Evolutionary conservation across 1,140 invertebrate species (phyloP), one percentile per base, ranked within the genome.

Genomic region (Agrypnia vestita): DNA sequence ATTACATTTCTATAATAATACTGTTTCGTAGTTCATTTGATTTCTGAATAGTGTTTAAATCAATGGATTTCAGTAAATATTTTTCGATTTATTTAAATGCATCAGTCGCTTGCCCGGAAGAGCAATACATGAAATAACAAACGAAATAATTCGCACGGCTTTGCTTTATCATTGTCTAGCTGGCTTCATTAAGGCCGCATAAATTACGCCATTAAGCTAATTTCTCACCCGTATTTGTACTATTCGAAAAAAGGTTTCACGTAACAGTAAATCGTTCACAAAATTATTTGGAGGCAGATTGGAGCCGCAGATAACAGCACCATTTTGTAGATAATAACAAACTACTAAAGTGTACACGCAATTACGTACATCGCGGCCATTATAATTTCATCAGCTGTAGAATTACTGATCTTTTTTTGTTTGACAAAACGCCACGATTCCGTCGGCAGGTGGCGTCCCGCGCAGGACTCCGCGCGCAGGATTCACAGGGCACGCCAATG

Each of bases 321-420:
- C 79, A 80, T 80, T 83, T 80, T 80, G 49, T 78, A 78, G 78
- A 80, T 83, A 83, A 83, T 83, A 77, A 83, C 82, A 64, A 76
- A 80, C 69, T 71, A 76, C 78, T 69, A 80, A 78, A 74, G 72
- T 80, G 75, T 80, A 76, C 75, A 49, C 75, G 79, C 76, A 80
- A 80, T 83, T 83, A 83, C 13, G 67, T 71, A 51, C 82, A 74
- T 74, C 82, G 69, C 82, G 35, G 71, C 82, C 79, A 83, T 83
- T 83, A 83, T 83, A 83, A 83, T 83, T 83, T 83, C 82, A 80
- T 83, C 82, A 83, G 76, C 78, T 75, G 56, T 51, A 71, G 67
- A 80, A 80, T 82, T 78, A 80, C 69, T 47, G n/a, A 51, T 59
- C 25, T 47, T 77, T 73, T 81, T 79, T 76, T 76, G 61, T 75